Evolutionary conservation across 2,113 vertebrate species (phyloP).

Genomic region (Sminthopsis crassicaudata): DNA sequence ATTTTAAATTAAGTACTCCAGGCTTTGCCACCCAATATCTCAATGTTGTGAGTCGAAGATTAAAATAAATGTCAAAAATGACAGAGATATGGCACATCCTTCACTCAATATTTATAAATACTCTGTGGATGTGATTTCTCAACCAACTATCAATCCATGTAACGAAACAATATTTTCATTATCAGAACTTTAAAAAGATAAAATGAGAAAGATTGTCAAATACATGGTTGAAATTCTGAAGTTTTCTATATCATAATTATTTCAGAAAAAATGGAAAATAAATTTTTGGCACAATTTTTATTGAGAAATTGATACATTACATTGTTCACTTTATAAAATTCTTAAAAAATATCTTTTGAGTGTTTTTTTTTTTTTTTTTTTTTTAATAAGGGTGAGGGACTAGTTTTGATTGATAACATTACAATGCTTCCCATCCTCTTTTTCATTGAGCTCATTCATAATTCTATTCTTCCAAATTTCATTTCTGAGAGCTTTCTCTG

Average conservation of each 20-base stretch:
- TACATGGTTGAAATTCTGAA: not conserved
- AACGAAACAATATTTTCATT: not conserved
- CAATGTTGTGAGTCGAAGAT: no score
- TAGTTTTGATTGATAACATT: not conserved
- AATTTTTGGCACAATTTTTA: not conserved
- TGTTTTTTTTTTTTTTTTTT: not conserved
- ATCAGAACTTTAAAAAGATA: not conserved
- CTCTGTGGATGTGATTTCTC: not conserved
- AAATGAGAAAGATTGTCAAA: not conserved
- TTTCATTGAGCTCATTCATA: not conserved
- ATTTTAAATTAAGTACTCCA: not conserved
- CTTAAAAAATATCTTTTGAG: not conserved
- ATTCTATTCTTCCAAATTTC: not conserved
- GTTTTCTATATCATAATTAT: not conserved
- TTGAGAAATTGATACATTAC: not conserved
- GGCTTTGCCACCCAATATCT: not conserved
- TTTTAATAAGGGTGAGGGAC: not conserved
- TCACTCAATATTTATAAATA: not conserved
- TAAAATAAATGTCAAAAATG: not conserved
- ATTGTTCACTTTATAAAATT: not conserved
- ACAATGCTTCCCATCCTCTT: not conserved
- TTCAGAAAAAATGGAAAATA: not conserved
- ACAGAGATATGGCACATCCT: not conserved
- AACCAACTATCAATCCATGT: not conserved
- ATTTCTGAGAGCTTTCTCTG: not conserved